A percentile compares a stretch with the other conserved stretches of the same genome.
phyloP scores from a whole-genome alignment of 2,888 invertebrate species.

The Volucella inanis region DNA sequence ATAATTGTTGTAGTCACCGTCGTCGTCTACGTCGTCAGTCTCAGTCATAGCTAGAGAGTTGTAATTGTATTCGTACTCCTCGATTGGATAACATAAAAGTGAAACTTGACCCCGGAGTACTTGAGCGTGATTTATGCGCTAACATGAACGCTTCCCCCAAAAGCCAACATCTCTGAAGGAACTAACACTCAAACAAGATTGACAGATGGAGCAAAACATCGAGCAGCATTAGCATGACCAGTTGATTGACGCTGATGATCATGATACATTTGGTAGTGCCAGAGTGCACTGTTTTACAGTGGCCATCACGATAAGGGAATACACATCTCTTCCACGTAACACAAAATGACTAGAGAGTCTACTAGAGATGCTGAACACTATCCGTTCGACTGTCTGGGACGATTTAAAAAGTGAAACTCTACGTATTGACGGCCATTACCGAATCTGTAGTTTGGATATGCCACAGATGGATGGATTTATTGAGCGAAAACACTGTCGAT shows the following conservation, averaged over 20 bases:
- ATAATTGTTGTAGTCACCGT: background rate
- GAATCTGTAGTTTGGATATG: slow-evolving; percentile 52
- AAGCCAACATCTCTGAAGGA: slow-evolving; percentile 30
- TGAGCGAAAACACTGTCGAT: slow-evolving; percentile 69
- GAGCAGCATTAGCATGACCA: slow-evolving; percentile 72
- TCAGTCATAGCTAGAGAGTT: no score
- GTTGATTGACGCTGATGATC: slow-evolving; percentile 75
- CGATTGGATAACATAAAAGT: slow-evolving; percentile 68
- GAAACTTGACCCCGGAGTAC: slow-evolving; percentile 73
- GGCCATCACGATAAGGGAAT: slow-evolving; percentile 74
- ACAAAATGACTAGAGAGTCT: slow-evolving; percentile 12
- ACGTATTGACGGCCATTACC: slow-evolving; percentile 56
- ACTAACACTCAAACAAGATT: slow-evolving; percentile 71
- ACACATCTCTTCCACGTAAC: slow-evolving; percentile 50
- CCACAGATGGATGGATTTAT: slow-evolving; percentile 63
- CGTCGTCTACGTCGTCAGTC: no score
- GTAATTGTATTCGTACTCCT: slow-evolving; percentile 5
- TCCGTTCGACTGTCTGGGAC: slow-evolving; percentile 17
- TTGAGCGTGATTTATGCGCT: slow-evolving; percentile 73
- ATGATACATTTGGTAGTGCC: slow-evolving; percentile 57
- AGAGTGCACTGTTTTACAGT: slow-evolving; percentile 65
- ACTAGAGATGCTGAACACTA: background rate
- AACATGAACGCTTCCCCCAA: slow-evolving; percentile 60
- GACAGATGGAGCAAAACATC: slow-evolving; percentile 74
- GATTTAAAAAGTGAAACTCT: slow-evolving; percentile 64